Evolutionary conservation across 2,888 invertebrate genomes (phyloP).

Genomic region (Melipona bicolor): DNA sequence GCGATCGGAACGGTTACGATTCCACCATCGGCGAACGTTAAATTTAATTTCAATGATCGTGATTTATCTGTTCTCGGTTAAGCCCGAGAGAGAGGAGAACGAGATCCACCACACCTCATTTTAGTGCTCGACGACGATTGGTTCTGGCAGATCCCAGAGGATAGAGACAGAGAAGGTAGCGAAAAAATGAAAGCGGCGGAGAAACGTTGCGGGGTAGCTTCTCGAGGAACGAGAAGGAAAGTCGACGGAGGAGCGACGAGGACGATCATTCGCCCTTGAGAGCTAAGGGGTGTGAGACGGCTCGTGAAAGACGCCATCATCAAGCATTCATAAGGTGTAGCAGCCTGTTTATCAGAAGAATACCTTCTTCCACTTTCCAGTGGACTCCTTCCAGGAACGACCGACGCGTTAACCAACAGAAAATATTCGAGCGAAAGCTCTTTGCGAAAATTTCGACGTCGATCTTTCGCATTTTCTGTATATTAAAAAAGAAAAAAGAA

Average conservation of each 20-base stretch:
- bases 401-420: neutral
- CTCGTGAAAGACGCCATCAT: constrained; percentile 68
- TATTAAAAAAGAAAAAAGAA: no score
- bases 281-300: constrained; percentile 44
- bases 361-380: constrained; percentile 26
- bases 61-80: constrained; percentile 47
- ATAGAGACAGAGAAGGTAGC: constrained; percentile 38
- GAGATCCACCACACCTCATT: constrained; percentile 57
- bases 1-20: neutral
- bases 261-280: constrained; percentile 45
- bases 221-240: neutral
- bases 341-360: constrained; percentile 62
- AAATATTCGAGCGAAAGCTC: neutral
- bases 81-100: constrained; percentile 11
- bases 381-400: constrained; percentile 38
- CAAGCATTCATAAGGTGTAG: constrained; percentile 72
- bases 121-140: constrained; percentile 64
- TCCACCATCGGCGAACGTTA: neutral
- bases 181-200: constrained; percentile 33
- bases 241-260: constrained; percentile 23
- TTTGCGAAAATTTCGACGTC: neutral
- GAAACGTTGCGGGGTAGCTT: constrained; percentile 38
- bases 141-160: constrained; percentile 58
- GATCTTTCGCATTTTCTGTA: neutral
- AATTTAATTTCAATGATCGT: constrained; percentile 48